Evolutionary conservation across 2,888 invertebrate genomes (phyloP).

Genomic region (Xylophagus ater): DNA sequence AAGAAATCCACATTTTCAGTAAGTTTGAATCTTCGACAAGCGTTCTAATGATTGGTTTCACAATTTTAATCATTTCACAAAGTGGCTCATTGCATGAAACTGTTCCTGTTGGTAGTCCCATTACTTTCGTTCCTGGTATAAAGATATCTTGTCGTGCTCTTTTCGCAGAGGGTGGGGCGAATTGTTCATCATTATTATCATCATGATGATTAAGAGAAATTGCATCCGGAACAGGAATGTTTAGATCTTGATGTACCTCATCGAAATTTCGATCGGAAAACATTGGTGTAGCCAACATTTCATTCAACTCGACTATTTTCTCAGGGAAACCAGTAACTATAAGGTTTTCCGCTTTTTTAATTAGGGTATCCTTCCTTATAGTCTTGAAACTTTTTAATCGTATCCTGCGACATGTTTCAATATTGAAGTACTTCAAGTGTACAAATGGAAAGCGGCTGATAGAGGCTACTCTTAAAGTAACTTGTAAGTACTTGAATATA

Average conservation of each 20-base stretch:
- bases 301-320: slow-evolving; percentile 84
- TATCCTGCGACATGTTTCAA: slow-evolving; percentile 37
- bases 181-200: slow-evolving; percentile 40
- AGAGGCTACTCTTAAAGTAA: too few species aligned
- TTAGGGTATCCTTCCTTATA: slow-evolving; percentile 83
- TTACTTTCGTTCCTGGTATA: slow-evolving; percentile 50
- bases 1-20: slow-evolving; percentile 98
- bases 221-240: slow-evolving; percentile 83
- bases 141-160: slow-evolving; percentile 39
- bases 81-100: slow-evolving; percentile 81
- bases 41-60: slow-evolving; percentile 92
- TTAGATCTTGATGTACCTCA: slow-evolving; percentile 60
- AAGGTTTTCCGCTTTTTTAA: slow-evolving; percentile 77
- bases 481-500: too few species aligned
- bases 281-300: slow-evolving; percentile 68
- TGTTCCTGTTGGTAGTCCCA: slow-evolving; percentile 71
- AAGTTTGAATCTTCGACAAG: slow-evolving; percentile 79
- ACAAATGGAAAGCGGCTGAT: too few species aligned
- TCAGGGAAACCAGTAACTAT: slow-evolving; percentile 85
- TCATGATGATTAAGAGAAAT: slow-evolving; percentile 41
- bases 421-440: too few species aligned
- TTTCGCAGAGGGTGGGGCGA: slow-evolving; percentile 56
- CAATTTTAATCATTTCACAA: slow-evolving; percentile 75
- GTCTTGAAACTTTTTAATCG: slow-evolving; percentile 48
- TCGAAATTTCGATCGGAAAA: slow-evolving; percentile 68